Base-by-base conservation (phyloP, 2,888 invertebrate genomes). In the Monoplex corrugatus region DNA sequence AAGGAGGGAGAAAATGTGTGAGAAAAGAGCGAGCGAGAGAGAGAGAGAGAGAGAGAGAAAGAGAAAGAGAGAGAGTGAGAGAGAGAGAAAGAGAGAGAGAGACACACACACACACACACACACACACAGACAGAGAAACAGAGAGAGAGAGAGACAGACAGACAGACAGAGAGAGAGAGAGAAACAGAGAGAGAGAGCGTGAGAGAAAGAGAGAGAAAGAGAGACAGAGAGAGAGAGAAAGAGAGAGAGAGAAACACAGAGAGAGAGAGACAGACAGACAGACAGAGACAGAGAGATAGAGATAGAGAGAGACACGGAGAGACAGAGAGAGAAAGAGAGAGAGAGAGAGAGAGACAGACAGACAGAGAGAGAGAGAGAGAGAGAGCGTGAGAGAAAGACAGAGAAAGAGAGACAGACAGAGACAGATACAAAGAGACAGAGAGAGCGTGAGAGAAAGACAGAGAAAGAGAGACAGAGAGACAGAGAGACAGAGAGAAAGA, bases 331-430 rank as follows among this genome's bases (percentile, higher is more conserved):
- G 32, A 68, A n/a, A 68, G 32, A 68, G 68, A 68, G 32, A 68
- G 68, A 68, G 32, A 68, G 68, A 68, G 32, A 68, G 68, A 68
- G 68, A 68, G 68, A 68, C 28, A 68, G 68, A 68, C 28, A 68
- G 68, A 68, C 28, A 68, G 68, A 68, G 68, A 68, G 68, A 68
- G 68, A 68, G 68, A 68, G 5, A 3, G 68, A 68, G 68, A 68
- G 68, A 68, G 68, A 68, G 32, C 10, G 50, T 13, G 50, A 50
- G 50, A 50, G 50, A 50, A 19, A 50, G 50, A 63, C 19, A 63
- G 3, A 63, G 3, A 63, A 63, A 28, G n/a, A 10, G n/a, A 63
- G 13, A 50, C 63, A 28, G 28, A 63, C 10, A 63, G 28, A 63
- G 28, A 63, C 63, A 63, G 28, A 63, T n/a, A 28, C 68, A 1